These are phyloP conservation scores for Allolobophora icterica DNA, from an alignment of 2,888 invertebrate species.

Conservation along the genomic window DNA sequence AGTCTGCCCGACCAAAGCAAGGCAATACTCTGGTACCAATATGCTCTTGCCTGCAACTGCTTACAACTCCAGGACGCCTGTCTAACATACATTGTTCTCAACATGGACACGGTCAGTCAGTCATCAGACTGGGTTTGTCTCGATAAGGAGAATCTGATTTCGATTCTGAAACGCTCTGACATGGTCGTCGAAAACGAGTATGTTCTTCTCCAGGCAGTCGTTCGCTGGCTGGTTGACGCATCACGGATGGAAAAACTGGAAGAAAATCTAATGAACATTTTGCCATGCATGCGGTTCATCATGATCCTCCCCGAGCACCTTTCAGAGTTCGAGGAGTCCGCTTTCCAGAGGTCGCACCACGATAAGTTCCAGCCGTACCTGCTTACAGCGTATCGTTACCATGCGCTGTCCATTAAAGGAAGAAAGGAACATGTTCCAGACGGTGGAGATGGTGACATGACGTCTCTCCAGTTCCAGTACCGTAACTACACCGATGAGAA, in stretches of 20 bases:
- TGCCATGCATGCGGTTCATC: conserved; percentile 84
- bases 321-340: conserved; percentile 80
- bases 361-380: conserved; percentile 63
- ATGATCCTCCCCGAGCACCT: conserved; percentile 93
- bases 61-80: conserved; percentile 45
- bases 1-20: conserved; percentile 42
- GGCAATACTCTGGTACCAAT: conserved; percentile 65
- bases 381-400: conserved; percentile 65
- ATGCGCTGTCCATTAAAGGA: conserved; percentile 63
- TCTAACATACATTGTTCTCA: conserved; percentile 45
- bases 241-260: conserved; percentile 34
- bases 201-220: conserved; percentile 77
- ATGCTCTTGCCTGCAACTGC: conserved; percentile 50
- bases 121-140: conserved; percentile 74
- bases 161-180: conserved; percentile 78
- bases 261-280: conserved; percentile 67
- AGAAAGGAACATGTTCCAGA: conserved; percentile 46
- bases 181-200: conserved; percentile 88
- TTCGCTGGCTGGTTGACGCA: conserved; percentile 71
- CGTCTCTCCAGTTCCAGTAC: conserved; percentile 70
- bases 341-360: conserved; percentile 74
- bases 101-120: conserved; percentile 47
- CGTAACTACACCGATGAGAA: conserved; percentile 65
- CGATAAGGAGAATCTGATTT: conserved; percentile 79
- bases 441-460: conserved; percentile 63